Evolutionary conservation across 1,140 invertebrate genomes (phyloP), one percentile per base, ranked within the genome.

Genomic region (Nilaparvata lugens): DNA sequence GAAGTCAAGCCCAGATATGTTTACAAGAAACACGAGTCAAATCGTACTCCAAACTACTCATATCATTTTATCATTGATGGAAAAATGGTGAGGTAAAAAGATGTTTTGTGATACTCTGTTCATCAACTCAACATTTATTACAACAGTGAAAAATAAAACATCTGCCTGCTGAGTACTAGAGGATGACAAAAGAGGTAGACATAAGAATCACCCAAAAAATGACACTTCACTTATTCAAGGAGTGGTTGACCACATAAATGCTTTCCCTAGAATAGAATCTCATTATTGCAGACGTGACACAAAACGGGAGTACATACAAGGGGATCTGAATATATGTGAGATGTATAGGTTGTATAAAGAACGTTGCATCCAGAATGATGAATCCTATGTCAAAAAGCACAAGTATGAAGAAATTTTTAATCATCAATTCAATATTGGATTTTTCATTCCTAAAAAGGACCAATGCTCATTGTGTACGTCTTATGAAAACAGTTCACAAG

Each of bases 401-500:
- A 61, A 38, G n/a, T 56, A 56, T 18, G 13, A 23, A 14, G 24
- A 21, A 13, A 58, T 61, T 25, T 61, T 61, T 31, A 21, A 61
- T 16, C 5, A 54, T 56, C 52, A 61, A 40, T 61, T 61, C 38
- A 61, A 61, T 40, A 3, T 61, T 23, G 55, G 52, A 9, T 61
- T 61, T 21, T 61, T 56, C 43, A 13, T 38, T 4, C 59, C 59
- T 13, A 61, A 65, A 61, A 67, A 67, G 24, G 65, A 68, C 51
- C 45, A 62, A 42, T 68, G 66, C 54, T 61, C 61, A 28, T 11
- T 60, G 18, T 61, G 59, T 54, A 40, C 24, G 21, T 35, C 52
- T 38, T 57, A 56, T 38, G 28, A 58, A 13, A 51, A 51, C 6
- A 9, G n/a, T 51, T 16, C 9, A 3, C 21, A 43, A n/a, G 56